Evolutionary conservation across 2,797 vertebrate species (phyloP).

Genomic region (Scolopax bukidnonensis): DNA sequence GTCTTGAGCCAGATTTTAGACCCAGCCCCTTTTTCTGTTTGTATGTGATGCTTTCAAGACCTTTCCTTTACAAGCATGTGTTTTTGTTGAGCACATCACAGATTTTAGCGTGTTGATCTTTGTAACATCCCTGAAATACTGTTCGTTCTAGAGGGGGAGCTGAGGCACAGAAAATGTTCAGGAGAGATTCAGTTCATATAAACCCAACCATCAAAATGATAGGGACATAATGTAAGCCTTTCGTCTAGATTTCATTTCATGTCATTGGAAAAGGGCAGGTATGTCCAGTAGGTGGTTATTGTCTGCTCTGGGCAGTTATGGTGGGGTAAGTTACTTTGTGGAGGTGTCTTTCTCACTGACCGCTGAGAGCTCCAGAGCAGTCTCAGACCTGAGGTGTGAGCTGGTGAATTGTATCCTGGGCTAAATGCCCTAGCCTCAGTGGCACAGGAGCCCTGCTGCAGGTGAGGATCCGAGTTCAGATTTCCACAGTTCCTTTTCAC

Average conservation of each 20-base stretch:
- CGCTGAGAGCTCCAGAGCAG: background rate
- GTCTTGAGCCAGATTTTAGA: background rate
- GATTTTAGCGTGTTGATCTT: background rate
- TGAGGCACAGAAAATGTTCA: background rate
- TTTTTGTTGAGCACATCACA: background rate
- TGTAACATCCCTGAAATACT: background rate
- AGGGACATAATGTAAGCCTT: background rate
- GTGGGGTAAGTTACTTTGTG: background rate
- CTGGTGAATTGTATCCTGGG: background rate
- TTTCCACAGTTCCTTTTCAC: background rate
- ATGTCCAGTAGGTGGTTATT: background rate
- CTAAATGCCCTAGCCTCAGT: background rate
- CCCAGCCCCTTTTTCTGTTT: background rate
- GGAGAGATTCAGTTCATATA: background rate
- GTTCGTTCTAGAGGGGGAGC: background rate
- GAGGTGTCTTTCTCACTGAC: background rate
- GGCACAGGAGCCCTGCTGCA: background rate
- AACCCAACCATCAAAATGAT: background rate
- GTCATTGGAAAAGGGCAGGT: background rate
- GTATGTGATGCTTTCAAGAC: background rate
- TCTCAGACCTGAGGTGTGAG: background rate
- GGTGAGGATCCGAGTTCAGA: too few relatives aligned
- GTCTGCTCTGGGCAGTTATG: background rate
- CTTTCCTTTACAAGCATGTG: background rate
- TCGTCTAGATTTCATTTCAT: rapidly evolving